phyloP scores from a whole-genome alignment of 1,140 invertebrate species.

The Temnothorax nylanderi region DNA sequence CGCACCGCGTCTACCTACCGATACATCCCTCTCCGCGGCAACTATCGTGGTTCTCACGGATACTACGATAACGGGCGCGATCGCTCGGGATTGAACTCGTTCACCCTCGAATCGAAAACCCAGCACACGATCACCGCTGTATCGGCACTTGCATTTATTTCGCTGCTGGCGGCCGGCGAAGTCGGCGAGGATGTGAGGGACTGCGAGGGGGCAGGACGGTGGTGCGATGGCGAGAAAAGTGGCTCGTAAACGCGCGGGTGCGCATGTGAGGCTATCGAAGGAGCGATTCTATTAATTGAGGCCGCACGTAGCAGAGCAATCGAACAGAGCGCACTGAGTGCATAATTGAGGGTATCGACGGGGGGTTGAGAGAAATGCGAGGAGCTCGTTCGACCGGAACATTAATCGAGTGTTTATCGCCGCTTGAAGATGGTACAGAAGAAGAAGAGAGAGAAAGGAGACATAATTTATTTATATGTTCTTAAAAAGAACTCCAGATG shows the following conservation, averaged over 20 bases:
- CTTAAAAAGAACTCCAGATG: not conserved
- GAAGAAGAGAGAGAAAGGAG: not conserved
- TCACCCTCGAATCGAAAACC: constrained; percentile 65
- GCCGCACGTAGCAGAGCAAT: constrained; percentile 44
- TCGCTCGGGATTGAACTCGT: constrained; percentile 78
- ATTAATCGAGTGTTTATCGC: constrained; percentile 43
- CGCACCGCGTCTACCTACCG: constrained; percentile 15
- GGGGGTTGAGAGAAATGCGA: constrained; percentile 30
- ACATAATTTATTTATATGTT: not conserved
- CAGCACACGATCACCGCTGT: constrained; percentile 57
- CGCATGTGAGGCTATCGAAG: constrained; percentile 9
- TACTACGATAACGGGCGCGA: constrained; percentile 75
- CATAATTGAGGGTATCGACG: constrained; percentile 44
- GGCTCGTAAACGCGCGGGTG: constrained; percentile 46
- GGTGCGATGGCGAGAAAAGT: constrained; percentile 35
- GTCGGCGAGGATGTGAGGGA: not conserved
- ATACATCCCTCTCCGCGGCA: constrained; percentile 60
- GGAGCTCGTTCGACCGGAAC: constrained; percentile 30
- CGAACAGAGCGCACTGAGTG: constrained; percentile 47
- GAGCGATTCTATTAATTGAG: constrained; percentile 58
- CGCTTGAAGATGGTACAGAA: not conserved
- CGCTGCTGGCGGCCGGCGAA: not conserved
- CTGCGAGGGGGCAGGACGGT: not conserved
- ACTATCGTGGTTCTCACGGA: constrained; percentile 69
- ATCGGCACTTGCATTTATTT: constrained; percentile 65